These are phyloP conservation scores for Acanthaster planci DNA, from an alignment of 35 echinoderm and acorn worm genomes.

Conservation along the genomic window DNA sequence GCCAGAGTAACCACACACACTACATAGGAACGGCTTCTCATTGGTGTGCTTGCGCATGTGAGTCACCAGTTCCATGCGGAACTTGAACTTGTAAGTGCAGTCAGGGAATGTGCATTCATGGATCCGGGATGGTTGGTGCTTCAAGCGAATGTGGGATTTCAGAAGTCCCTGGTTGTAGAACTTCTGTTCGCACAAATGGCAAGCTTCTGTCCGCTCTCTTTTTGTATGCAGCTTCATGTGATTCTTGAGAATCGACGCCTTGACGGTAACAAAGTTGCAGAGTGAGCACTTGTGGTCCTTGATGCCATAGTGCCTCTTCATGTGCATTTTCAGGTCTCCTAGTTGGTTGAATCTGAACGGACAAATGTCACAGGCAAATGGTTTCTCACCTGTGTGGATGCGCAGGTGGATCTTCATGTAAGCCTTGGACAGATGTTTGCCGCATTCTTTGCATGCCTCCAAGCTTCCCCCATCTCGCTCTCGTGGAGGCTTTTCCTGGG, in stretches of 20 bases:
- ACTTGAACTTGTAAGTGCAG: conserved; percentile 73
- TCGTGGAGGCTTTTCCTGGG: not conserved
- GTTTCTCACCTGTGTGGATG: conserved; percentile 71
- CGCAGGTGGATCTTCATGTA: conserved; percentile 68
- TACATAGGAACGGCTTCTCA: conserved; percentile 81
- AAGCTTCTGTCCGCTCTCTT: conserved; percentile 51
- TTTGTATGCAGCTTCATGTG: conserved; percentile 70
- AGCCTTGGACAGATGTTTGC: conserved; percentile 54
- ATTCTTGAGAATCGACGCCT: conserved; percentile 45
- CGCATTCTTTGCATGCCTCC: conserved; percentile 35
- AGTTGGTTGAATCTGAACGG: conserved; percentile 41
- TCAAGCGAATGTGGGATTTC: conserved; percentile 60
- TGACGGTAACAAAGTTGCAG: conserved; percentile 62
- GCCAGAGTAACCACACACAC: conserved; percentile 71
- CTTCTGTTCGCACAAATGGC: conserved; percentile 57
- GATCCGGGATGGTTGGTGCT: conserved; percentile 50
- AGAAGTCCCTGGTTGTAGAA: conserved; percentile 63
- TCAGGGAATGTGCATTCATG: conserved; percentile 56
- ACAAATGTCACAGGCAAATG: conserved; percentile 72
- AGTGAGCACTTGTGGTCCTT: conserved; percentile 81
- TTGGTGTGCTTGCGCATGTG: conserved; percentile 79
- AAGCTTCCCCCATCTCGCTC: not conserved
- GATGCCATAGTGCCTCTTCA: conserved; percentile 80
- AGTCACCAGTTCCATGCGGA: conserved; percentile 48
- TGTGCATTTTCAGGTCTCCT: conserved; percentile 77